Evolutionary conservation across 2,797 vertebrate genomes (phyloP).

Genomic region (Mus minutoides): DNA sequence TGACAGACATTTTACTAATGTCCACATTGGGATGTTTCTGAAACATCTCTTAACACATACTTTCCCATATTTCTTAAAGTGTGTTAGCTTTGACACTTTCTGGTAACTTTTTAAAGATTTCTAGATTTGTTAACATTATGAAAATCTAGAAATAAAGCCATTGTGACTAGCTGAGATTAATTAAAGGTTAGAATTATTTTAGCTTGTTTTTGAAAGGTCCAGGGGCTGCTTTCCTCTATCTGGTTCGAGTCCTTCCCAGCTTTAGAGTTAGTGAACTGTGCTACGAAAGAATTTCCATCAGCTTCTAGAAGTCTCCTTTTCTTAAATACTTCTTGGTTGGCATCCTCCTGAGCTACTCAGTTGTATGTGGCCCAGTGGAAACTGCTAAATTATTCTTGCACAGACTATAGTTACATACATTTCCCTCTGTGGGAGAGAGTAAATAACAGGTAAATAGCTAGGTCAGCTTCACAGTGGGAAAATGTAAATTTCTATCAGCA

Average conservation of each 20-base stretch:
- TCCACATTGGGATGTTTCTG: not conserved
- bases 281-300: not conserved
- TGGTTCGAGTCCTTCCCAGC: not conserved
- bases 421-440: not conserved
- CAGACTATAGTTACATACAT: not conserved
- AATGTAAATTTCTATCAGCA: not conserved
- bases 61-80: not conserved
- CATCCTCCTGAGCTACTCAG: not conserved
- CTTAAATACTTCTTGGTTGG: not conserved
- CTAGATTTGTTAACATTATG: not conserved
- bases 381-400: not conserved
- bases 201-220: not conserved
- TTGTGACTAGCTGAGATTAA: not conserved
- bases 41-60: not conserved
- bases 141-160: not conserved
- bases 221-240: not conserved
- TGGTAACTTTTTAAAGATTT: not conserved
- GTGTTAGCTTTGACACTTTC: not conserved
- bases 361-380: not conserved
- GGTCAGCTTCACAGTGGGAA: not conserved
- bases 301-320: slow-evolving; percentile 1
- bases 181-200: not conserved
- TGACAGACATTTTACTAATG: not conserved
- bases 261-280: not conserved
- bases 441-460: not conserved